Percentiles rank a stretch among this genome's conserved stretches.
Conservation (phyloP, 2,888 invertebrate genomes). For the Cryptophagus acutangulus region DNA sequence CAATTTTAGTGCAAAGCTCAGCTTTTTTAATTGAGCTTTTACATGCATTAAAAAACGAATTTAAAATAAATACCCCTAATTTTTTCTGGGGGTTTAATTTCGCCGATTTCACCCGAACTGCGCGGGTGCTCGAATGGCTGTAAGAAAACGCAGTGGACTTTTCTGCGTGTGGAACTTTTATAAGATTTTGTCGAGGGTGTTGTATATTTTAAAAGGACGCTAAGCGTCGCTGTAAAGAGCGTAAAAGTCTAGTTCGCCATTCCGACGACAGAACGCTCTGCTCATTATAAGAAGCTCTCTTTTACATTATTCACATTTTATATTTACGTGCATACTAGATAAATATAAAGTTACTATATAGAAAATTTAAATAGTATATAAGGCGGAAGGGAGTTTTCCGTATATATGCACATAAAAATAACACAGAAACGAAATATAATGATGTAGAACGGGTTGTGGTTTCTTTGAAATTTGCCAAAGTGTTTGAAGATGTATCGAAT, state of each 20-base stretch:
- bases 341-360: too few relatives aligned
- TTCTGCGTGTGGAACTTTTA: conserved; percentile 40
- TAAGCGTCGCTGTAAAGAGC: conserved; percentile 9
- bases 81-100: too few relatives aligned
- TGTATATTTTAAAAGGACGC: conserved; percentile 7
- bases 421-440: conserved; percentile 21
- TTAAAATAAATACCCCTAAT: too few relatives aligned
- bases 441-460: conserved; percentile 36
- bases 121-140: conserved; percentile 22
- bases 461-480: conserved; percentile 43
- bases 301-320: too few relatives aligned
- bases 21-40: too few relatives aligned
- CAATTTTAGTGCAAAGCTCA: too few relatives aligned
- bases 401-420: not conserved
- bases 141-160: conserved; percentile 33
- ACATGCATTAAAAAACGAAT: conserved; percentile 10
- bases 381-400: too few relatives aligned
- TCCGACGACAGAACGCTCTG: conserved; percentile 39
- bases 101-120: conserved; percentile 32
- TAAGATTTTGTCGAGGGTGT: conserved; percentile 20
- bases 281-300: too few relatives aligned
- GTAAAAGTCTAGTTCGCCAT: conserved; percentile 29
- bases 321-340: too few relatives aligned
- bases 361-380: too few relatives aligned
- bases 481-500: conserved; percentile 36